Evolutionary conservation across 2,113 vertebrate genomes (phyloP).

Genomic region (Butorides virescens): DNA sequence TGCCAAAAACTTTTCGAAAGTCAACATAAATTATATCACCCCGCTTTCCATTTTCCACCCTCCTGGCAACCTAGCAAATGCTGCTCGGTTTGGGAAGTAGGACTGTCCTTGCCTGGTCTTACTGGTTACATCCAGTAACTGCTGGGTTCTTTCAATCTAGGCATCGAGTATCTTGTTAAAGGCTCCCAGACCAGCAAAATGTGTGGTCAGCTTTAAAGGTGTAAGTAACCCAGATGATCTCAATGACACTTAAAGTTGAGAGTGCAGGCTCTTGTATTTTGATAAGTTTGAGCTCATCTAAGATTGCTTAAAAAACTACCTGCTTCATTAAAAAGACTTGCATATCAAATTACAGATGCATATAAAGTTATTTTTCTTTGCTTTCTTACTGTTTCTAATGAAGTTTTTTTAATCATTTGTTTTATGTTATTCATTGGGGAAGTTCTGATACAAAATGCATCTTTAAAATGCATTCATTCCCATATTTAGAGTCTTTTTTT

Average conservation of each 20-base stretch:
- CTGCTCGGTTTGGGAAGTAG: not conserved
- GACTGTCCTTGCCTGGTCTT: not conserved
- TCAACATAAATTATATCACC: not conserved
- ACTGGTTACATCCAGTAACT: not conserved
- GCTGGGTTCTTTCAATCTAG: not conserved
- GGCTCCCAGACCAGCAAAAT: not conserved
- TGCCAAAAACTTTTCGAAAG: conserved; percentile 47
- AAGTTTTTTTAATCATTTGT: not conserved
- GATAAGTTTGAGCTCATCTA: not conserved
- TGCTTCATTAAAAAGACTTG: not conserved
- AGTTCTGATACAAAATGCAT: not conserved
- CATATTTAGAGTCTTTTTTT: not conserved
- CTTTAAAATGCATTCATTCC: not conserved
- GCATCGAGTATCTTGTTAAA: not conserved
- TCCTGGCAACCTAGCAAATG: not conserved
- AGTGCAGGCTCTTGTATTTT: not conserved
- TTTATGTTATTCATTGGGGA: not conserved
- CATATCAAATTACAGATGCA: not conserved
- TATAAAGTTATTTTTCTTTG: not conserved
- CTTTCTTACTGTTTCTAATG: not conserved
- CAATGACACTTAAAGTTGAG: not conserved
- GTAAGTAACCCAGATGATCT: not conserved
- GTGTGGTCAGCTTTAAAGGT: not conserved
- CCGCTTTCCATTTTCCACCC: not conserved
- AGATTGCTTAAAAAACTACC: not conserved